phyloP scores from a whole-genome alignment of 2,113 vertebrate species.

The Phalacrocorax brasilianus region DNA sequence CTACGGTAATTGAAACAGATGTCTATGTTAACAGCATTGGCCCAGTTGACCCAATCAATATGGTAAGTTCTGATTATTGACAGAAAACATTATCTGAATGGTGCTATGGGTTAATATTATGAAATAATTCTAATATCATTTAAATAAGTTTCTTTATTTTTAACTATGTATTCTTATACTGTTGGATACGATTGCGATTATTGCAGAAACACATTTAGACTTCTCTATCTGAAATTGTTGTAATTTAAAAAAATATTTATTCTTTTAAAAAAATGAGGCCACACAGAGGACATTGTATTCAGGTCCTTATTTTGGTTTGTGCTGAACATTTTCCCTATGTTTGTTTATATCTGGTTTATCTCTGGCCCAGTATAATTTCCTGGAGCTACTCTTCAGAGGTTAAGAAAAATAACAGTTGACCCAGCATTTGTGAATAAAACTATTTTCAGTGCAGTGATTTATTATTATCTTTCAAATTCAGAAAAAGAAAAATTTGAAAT shows the following conservation, averaged over 20 bases:
- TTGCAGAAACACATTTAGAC: background rate
- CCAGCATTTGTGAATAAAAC: background rate
- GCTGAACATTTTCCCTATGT: background rate
- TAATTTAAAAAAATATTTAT: background rate
- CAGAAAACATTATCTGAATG: background rate
- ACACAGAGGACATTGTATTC: background rate
- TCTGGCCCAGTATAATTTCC: background rate
- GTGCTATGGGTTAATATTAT: background rate
- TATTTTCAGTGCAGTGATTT: background rate
- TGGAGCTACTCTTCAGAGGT: background rate
- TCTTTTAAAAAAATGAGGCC: background rate
- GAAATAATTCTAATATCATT: background rate
- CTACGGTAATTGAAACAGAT: constrained; percentile 94
- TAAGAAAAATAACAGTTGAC: background rate
- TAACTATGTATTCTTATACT: background rate
- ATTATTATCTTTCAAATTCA: background rate
- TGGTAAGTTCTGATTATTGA: constrained; percentile 81
- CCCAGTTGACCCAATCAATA: constrained; percentile 96
- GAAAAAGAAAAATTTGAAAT: background rate
- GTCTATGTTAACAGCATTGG: constrained; percentile 98
- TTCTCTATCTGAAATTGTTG: background rate
- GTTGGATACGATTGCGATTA: background rate
- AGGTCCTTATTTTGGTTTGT: background rate
- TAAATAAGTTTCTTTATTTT: background rate
- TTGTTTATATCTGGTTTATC: background rate